A percentile compares a stretch with the other conserved stretches of the same genome.
These are phyloP conservation scores for Mus spicilegus DNA, from an alignment of 2,113 vertebrate genomes.

Conservation along the genomic window DNA sequence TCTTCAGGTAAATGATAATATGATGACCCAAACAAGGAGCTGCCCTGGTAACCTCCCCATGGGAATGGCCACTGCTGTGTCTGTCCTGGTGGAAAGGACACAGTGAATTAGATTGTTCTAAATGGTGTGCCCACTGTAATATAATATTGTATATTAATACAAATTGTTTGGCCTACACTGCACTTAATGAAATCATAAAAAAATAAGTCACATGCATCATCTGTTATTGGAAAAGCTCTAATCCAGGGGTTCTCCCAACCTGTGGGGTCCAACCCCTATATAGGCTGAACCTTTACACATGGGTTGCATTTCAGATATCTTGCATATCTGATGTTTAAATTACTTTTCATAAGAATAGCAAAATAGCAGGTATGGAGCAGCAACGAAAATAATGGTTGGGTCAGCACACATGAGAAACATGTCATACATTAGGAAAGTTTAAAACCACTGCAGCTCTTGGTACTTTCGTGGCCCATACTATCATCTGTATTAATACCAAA, in stretches of 20 bases:
- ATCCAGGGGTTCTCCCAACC: neutral
- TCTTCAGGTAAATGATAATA: neutral
- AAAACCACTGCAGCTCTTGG: neutral
- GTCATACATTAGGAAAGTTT: no score
- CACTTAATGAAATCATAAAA: neutral
- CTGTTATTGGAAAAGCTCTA: neutral
- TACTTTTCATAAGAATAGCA: neutral
- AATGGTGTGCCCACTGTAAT: neutral
- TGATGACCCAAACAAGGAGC: neutral
- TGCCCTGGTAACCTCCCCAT: neutral
- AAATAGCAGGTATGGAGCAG: neutral
- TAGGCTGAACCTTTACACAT: neutral
- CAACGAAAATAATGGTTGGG: neutral
- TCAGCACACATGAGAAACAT: neutral
- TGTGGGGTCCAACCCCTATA: neutral
- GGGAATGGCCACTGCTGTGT: neutral
- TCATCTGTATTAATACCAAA: neutral
- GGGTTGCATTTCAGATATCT: neutral
- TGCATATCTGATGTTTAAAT: neutral
- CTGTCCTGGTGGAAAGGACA: neutral
- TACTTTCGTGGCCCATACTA: neutral
- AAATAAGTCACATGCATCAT: neutral
- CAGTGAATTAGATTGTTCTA: neutral
- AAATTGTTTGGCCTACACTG: neutral
- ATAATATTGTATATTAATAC: neutral